These are phyloP conservation scores for Muscicapa comitata DNA, from an alignment of 2,797 vertebrate genomes.

Conservation along the genomic window DNA sequence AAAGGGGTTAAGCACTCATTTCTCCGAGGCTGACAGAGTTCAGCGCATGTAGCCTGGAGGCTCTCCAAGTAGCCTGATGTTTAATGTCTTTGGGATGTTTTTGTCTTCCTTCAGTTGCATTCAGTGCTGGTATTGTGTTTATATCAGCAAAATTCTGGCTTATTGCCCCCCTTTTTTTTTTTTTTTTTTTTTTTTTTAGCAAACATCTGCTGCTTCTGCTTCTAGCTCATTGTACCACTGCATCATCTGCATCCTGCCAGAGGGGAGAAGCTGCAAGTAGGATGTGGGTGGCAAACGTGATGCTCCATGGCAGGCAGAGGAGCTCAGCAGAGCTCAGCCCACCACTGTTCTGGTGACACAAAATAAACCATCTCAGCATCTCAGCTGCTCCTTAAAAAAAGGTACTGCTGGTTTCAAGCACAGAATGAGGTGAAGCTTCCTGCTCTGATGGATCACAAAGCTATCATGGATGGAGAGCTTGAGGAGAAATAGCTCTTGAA, in stretches of 20 bases:
- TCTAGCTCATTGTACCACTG: background rate
- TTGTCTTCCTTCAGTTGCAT: constrained; percentile 26
- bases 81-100: constrained; percentile 64
- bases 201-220: constrained; percentile 44
- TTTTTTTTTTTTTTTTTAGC: background rate
- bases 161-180: background rate
- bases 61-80: constrained; percentile 56
- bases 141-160: constrained; percentile 43
- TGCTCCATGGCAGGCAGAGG: background rate
- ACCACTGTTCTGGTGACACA: background rate
- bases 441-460: background rate
- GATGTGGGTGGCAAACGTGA: background rate
- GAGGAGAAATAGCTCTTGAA: background rate
- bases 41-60: constrained; percentile 12
- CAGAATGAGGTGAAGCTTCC: background rate
- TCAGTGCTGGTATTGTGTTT: constrained; percentile 53
- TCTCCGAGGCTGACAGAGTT: background rate
- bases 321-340: background rate
- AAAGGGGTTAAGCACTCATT: constrained; percentile 49
- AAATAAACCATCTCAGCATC: rapidly evolving
- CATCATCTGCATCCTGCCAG: background rate
- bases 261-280: background rate
- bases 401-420: background rate
- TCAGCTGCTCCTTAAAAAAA: background rate
- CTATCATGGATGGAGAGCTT: background rate